These are phyloP conservation scores for Drosophila asahinai DNA, from an alignment of 1,140 invertebrate genomes.

Conservation along the genomic window DNA sequence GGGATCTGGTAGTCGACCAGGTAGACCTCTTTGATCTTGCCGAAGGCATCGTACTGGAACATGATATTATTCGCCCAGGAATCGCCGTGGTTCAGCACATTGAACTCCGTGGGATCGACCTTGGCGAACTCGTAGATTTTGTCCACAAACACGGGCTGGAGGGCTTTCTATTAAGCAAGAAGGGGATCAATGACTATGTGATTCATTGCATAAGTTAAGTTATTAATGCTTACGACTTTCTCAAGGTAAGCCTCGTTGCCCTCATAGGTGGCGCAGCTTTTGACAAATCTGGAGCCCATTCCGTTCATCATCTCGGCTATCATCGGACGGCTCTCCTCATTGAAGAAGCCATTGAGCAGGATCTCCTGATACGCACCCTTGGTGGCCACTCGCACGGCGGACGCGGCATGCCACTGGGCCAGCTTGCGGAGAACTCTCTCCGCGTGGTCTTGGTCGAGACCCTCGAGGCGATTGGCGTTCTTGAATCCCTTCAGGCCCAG, in stretches of 20 bases:
- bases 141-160: slow-evolving; percentile 39
- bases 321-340: slow-evolving; percentile 44
- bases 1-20: slow-evolving; percentile 74
- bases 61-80: slow-evolving; percentile 87
- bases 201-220: neutral
- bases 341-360: slow-evolving; percentile 43
- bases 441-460: slow-evolving; percentile 85
- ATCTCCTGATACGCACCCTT: slow-evolving; percentile 70
- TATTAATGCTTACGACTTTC: slow-evolving; percentile 49
- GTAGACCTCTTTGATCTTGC: slow-evolving; percentile 79
- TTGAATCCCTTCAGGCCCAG: slow-evolving; percentile 83
- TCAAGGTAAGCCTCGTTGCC: slow-evolving; percentile 60
- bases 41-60: slow-evolving; percentile 86
- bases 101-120: slow-evolving; percentile 85
- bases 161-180: slow-evolving; percentile 15
- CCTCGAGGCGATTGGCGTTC: slow-evolving; percentile 86
- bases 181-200: too few relatives aligned
- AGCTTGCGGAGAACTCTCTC: too few relatives aligned
- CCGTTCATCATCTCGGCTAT: slow-evolving; percentile 52
- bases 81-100: slow-evolving; percentile 89
- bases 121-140: slow-evolving; percentile 47
- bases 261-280: slow-evolving; percentile 43
- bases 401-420: slow-evolving; percentile 14
- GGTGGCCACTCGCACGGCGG: slow-evolving; percentile 84
- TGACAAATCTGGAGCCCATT: slow-evolving; percentile 37